A percentile compares a stretch with the other conserved stretches of the same genome.
These are phyloP conservation scores for Apodemia duryi DNA, from an alignment of 2,888 invertebrate genomes.

Conservation along the genomic window DNA sequence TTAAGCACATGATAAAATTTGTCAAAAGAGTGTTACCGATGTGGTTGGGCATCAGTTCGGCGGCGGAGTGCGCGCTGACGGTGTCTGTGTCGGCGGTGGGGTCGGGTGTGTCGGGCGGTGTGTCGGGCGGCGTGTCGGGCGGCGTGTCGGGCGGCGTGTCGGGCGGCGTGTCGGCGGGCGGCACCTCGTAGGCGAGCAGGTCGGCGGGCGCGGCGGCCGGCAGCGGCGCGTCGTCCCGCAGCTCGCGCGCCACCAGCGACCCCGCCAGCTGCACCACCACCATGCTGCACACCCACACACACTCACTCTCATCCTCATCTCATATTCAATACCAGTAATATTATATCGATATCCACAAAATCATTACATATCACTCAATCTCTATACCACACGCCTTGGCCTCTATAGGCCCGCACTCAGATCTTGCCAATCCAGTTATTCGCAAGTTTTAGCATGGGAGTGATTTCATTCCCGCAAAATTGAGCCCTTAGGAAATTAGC, in stretches of 20 bases:
- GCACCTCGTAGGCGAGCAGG: constrained; percentile 85
- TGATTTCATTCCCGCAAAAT: too few relatives aligned
- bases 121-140: constrained; percentile 23
- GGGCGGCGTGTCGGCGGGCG: constrained; percentile 30
- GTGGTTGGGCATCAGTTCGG: constrained; percentile 20
- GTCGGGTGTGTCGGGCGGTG: constrained; percentile 28
- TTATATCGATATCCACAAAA: too few relatives aligned
- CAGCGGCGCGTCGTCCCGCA: constrained; percentile 75
- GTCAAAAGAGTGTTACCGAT: background rate
- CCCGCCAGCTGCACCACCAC: constrained; percentile 86
- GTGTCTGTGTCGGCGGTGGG: constrained; percentile 30
- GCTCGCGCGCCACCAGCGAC: constrained; percentile 82
- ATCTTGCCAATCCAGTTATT: too few relatives aligned
- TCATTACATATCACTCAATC: too few relatives aligned
- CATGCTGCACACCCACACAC: constrained; percentile 63
- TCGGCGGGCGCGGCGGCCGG: constrained; percentile 71
- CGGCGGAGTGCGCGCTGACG: constrained; percentile 24
- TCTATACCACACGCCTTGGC: too few relatives aligned
- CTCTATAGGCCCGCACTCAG: too few relatives aligned
- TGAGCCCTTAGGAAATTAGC: too few relatives aligned
- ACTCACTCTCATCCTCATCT: too few relatives aligned
- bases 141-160: constrained; percentile 25
- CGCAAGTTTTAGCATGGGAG: too few relatives aligned
- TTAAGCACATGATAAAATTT: too few relatives aligned
- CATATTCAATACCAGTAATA: too few relatives aligned